phyloP scores from a whole-genome alignment of 2,797 vertebrate genomes.

The Microctenopoma stevenorrisi region DNA sequence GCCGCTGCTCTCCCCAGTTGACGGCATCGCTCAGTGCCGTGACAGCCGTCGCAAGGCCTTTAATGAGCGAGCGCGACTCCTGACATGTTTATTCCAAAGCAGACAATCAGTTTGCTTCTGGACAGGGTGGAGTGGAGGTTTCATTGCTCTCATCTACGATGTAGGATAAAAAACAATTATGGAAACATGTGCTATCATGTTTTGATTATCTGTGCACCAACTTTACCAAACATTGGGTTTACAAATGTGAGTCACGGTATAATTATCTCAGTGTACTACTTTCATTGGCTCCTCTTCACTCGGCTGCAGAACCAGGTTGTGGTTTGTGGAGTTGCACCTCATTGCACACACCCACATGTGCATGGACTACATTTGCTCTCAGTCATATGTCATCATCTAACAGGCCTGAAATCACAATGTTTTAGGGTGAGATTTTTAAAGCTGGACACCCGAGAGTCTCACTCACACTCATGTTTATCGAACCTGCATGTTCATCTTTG shows the following conservation, averaged over 20 bases:
- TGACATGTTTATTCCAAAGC: conserved; percentile 61
- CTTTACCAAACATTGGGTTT: conserved; percentile 41
- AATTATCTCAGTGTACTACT: conserved; percentile 15
- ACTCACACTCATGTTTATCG: too few relatives aligned
- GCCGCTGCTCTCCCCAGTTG: conserved; percentile 8
- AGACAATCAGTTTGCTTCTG: conserved; percentile 47
- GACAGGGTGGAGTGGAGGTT: conserved; percentile 28
- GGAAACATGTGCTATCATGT: conserved; percentile 49
- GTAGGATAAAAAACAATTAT: conserved; percentile 33
- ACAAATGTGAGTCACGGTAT: conserved; percentile 9
- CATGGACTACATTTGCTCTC: neutral
- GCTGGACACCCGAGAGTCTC: too few relatives aligned
- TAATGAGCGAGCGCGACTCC: conserved; percentile 25
- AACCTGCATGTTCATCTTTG: too few relatives aligned
- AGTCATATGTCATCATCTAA: neutral
- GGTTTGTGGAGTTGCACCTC: conserved; percentile 42
- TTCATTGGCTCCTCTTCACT: neutral
- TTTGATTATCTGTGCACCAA: conserved; percentile 15
- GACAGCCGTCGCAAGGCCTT: conserved; percentile 19
- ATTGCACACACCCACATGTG: neutral
- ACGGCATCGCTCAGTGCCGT: conserved; percentile 35
- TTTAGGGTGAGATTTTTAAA: neutral
- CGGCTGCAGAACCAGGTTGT: conserved; percentile 35
- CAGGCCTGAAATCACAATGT: neutral
- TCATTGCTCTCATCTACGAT: conserved; percentile 22